phyloP scores from a whole-genome alignment of 1,140 invertebrate species.

The Pollicipes pollicipes region DNA sequence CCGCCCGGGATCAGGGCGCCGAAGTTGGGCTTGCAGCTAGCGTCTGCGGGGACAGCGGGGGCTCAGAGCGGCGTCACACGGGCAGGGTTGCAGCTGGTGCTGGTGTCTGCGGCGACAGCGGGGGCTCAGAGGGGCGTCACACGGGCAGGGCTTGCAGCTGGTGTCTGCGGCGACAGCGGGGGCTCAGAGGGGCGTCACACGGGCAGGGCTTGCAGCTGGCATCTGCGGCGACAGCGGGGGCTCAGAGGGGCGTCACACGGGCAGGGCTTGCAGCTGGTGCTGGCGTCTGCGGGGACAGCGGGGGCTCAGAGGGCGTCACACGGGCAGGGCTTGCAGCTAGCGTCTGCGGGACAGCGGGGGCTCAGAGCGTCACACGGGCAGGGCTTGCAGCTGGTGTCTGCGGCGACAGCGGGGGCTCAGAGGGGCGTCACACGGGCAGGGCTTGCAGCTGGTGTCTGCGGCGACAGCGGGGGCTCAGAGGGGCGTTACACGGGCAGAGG shows the following conservation, averaged over 20 bases:
- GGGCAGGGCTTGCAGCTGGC: not conserved
- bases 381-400: conserved; percentile 60
- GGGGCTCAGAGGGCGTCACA: not conserved
- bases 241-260: too few species aligned
- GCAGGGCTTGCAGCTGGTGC: conserved; percentile 60
- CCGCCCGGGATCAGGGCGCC: conserved; percentile 23
- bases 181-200: not conserved
- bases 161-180: conserved; percentile 33
- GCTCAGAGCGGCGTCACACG: not conserved
- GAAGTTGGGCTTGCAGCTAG: conserved; percentile 51
- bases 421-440: not conserved
- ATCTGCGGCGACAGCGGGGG: too few species aligned
- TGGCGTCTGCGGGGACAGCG: conserved; percentile 33
- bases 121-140: too few species aligned
- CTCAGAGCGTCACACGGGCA: too few species aligned
- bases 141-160: conserved; percentile 67
- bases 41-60: conserved; percentile 33
- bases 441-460: too few species aligned
- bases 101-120: too few species aligned
- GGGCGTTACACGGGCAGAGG: too few species aligned
- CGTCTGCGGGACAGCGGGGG: too few species aligned
- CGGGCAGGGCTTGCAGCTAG: not conserved
- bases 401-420: conserved; percentile 15
- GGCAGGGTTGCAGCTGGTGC: conserved; percentile 33
- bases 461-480: too few species aligned